These are phyloP conservation scores for Pangasius krempfi DNA, from an alignment of 2,797 vertebrate genomes.

Conservation along the genomic window DNA sequence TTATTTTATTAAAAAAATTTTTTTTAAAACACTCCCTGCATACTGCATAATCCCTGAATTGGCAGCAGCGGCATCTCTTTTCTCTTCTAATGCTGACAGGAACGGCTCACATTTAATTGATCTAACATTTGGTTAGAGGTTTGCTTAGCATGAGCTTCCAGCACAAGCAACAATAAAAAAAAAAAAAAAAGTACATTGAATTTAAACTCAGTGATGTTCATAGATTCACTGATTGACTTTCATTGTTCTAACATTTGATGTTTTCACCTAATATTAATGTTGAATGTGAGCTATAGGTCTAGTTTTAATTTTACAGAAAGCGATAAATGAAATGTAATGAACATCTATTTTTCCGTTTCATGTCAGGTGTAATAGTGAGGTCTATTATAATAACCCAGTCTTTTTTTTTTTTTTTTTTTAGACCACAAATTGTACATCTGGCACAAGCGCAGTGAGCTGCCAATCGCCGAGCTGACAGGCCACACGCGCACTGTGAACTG, in stretches of 20 bases:
- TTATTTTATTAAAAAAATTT: too few relatives aligned
- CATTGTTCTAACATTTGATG: neutral
- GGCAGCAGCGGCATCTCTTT: neutral
- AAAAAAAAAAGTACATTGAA: neutral
- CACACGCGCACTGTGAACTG: constrained; percentile 96
- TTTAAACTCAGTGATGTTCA: neutral
- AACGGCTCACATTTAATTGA: too few relatives aligned
- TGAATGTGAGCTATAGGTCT: neutral
- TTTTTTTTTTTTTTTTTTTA: constrained; percentile 56
- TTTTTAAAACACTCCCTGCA: too few relatives aligned
- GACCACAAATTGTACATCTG: constrained; percentile 99
- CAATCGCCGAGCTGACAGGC: constrained; percentile 92
- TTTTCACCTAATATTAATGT: neutral
- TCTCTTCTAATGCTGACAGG: neutral
- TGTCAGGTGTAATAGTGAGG: too few relatives aligned
- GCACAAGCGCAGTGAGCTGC: constrained; percentile 95
- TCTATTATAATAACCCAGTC: neutral
- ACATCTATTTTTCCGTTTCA: neutral
- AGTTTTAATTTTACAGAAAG: neutral
- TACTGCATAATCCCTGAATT: neutral
- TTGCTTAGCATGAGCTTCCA: neutral
- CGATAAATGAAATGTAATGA: neutral
- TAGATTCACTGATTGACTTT: neutral
- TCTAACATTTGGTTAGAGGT: neutral
- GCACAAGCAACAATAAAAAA: neutral